Conservation (phyloP, 2,888 invertebrate genomes). For the Macrosiphum euphorbiae region DNA sequence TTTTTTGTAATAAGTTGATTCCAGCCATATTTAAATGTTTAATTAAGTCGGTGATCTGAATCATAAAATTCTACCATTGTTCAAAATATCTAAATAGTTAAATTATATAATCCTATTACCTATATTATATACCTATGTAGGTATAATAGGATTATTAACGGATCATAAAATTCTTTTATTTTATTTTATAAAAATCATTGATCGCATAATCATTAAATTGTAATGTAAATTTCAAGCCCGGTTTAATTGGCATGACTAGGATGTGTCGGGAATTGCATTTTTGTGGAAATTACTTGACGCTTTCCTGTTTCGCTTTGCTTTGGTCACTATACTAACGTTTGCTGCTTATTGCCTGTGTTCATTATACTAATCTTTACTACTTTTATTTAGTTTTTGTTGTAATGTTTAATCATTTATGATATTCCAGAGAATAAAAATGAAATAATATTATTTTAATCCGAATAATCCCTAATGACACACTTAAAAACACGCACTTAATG, state of each 20-base stretch:
- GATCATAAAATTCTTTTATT: neutral
- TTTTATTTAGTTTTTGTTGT: constrained; percentile 24
- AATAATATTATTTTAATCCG: constrained; percentile 44
- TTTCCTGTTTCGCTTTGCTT: constrained; percentile 54
- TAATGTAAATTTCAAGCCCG: constrained; percentile 33
- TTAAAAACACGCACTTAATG: constrained; percentile 37
- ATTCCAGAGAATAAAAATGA: constrained; percentile 57
- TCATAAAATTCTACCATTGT: neutral
- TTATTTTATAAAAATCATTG: neutral
- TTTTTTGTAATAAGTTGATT: neutral
- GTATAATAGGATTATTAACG: neutral
- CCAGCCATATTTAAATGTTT: neutral
- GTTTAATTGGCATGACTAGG: constrained; percentile 33
- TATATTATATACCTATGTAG: too few relatives aligned
- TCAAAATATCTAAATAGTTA: neutral
- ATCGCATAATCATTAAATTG: neutral
- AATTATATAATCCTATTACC: neutral
- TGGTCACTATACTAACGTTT: constrained; percentile 21
- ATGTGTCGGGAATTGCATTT: constrained; percentile 35
- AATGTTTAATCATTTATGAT: constrained; percentile 50
- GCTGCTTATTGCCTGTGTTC: constrained; percentile 35
- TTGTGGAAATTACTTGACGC: constrained; percentile 1
- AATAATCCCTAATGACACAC: constrained; percentile 42
- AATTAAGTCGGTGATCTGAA: neutral
- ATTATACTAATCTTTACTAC: neutral